A percentile compares a stretch with the other conserved stretches of the same genome.
phyloP scores from a whole-genome alignment of 1,140 invertebrate genomes.

The Pseudomyrmex concolor region DNA sequence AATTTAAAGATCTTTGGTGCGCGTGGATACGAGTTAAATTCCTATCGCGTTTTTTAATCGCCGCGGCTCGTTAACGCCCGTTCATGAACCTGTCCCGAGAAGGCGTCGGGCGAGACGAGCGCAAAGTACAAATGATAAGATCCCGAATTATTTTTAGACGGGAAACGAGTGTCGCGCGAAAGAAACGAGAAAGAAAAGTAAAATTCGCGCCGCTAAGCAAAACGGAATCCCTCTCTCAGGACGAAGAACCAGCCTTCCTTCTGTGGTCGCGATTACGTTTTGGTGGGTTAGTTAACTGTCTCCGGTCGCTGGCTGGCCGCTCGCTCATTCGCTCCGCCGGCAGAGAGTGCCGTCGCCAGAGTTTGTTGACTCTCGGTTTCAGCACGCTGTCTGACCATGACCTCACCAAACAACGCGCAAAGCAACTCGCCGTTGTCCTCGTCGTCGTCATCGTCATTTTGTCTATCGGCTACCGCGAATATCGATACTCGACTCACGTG shows the following conservation, averaged over 20 bases:
- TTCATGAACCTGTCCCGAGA: constrained; percentile 60
- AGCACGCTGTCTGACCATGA: constrained; percentile 84
- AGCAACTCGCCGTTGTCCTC: constrained; percentile 70
- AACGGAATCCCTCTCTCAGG: too few species aligned
- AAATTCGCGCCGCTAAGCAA: constrained; percentile 52
- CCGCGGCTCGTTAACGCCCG: constrained; percentile 5
- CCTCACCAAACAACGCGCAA: constrained; percentile 83
- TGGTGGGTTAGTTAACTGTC: constrained; percentile 74
- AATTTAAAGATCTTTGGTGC: too few species aligned
- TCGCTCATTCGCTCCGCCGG: constrained; percentile 47
- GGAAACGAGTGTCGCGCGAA: background rate
- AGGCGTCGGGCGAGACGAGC: constrained; percentile 41
- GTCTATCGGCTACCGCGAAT: constrained; percentile 1
- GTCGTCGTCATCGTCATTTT: constrained; percentile 34
- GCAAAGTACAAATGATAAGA: constrained; percentile 70
- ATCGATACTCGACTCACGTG: background rate
- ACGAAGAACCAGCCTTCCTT: constrained; percentile 45
- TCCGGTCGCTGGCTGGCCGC: constrained; percentile 38
- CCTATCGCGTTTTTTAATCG: background rate
- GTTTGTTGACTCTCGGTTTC: constrained; percentile 85
- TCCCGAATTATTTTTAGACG: constrained; percentile 73
- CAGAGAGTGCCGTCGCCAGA: constrained; percentile 69
- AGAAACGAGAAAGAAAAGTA: background rate
- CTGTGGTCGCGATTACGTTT: constrained; percentile 71
- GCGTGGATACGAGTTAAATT: too few species aligned